Evolutionary conservation across 1,140 invertebrate species (phyloP).

Genomic region (Sarcophaga peregrina): DNA sequence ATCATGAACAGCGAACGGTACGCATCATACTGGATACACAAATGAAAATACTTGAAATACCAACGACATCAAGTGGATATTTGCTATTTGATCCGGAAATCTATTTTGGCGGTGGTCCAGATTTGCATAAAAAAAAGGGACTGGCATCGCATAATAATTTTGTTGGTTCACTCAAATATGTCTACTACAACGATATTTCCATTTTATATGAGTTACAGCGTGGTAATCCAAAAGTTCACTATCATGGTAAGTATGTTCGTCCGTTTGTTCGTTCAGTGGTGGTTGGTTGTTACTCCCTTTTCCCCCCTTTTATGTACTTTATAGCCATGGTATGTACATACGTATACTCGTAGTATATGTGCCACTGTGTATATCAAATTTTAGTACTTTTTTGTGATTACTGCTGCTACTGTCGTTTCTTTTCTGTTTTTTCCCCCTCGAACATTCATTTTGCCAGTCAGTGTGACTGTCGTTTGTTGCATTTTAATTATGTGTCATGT

Average conservation of each 20-base stretch:
- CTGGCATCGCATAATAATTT: slow-evolving; percentile 81
- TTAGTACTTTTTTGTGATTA: too few relatives aligned
- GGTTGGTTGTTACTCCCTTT: background rate
- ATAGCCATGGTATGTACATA: too few relatives aligned
- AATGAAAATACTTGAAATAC: slow-evolving; percentile 75
- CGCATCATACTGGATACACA: slow-evolving; percentile 80
- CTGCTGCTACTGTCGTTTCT: background rate
- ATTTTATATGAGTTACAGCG: slow-evolving; percentile 88
- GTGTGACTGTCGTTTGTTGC: background rate
- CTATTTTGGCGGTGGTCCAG: slow-evolving; percentile 88
- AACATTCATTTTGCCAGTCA: background rate
- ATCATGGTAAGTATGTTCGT: slow-evolving; percentile 70
- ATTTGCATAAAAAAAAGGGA: slow-evolving; percentile 81
- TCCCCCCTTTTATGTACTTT: background rate
- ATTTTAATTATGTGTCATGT: slow-evolving; percentile 27
- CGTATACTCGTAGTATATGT: background rate
- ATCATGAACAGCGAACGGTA: slow-evolving; percentile 79
- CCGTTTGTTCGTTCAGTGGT: background rate
- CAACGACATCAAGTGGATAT: slow-evolving; percentile 75
- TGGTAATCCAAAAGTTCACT: slow-evolving; percentile 84
- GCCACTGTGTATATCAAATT: background rate
- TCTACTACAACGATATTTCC: slow-evolving; percentile 92
- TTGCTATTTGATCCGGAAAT: slow-evolving; percentile 93
- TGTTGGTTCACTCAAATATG: slow-evolving; percentile 88
- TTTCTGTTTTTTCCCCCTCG: background rate